These are phyloP conservation scores for Vireo altiloquus DNA, from an alignment of 2,113 vertebrate species.

Conservation along the genomic window DNA sequence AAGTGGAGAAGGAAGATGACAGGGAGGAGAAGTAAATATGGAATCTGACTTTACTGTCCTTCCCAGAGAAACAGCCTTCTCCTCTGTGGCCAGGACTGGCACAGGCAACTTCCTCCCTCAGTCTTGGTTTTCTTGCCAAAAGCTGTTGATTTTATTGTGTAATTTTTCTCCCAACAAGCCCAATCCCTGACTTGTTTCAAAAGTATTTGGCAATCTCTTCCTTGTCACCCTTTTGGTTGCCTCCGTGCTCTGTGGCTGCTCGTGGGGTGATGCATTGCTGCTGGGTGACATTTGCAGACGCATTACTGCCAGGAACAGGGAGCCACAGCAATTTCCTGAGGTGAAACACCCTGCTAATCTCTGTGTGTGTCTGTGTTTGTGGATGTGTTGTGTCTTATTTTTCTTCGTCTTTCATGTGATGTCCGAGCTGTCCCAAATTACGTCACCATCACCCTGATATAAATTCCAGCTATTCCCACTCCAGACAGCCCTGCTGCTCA, in stretches of 20 bases:
- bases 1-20: neutral
- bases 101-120: slow-evolving; percentile 64
- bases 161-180: slow-evolving; percentile 39
- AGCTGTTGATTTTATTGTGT: slow-evolving; percentile 41
- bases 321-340: slow-evolving; percentile 49
- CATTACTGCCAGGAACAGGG: slow-evolving; percentile 50
- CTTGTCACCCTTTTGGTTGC: neutral
- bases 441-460: slow-evolving; percentile 6
- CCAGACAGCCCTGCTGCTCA: neutral
- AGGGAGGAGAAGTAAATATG: neutral
- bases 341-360: slow-evolving; percentile 39
- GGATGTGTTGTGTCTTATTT: neutral
- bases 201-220: slow-evolving; percentile 40
- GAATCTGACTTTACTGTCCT: neutral
- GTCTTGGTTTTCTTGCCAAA: slow-evolving; percentile 66
- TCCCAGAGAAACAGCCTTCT: slow-evolving; percentile 60
- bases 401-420: slow-evolving; percentile 11
- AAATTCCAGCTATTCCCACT: slow-evolving; percentile 22
- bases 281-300: slow-evolving; percentile 49
- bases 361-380: neutral
- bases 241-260: slow-evolving; percentile 16
- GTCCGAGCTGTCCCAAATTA: slow-evolving; percentile 60
- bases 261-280: neutral
- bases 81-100: slow-evolving; percentile 66
- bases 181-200: slow-evolving; percentile 45